Base-by-base conservation (phyloP, 1,140 invertebrate species). In the Eumeta japonica region DNA sequence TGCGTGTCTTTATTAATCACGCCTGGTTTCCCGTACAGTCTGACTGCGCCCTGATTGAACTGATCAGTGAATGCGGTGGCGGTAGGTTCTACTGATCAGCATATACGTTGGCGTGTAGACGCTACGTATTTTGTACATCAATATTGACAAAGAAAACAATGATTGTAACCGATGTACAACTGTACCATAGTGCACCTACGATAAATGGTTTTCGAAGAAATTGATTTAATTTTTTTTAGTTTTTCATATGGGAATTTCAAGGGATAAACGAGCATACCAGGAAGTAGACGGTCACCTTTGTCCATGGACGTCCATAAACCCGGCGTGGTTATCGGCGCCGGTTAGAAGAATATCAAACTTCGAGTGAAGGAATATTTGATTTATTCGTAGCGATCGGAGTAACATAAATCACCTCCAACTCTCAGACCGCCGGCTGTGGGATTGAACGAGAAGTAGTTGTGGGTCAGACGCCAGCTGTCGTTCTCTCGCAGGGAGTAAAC, bases 381-480 rank as follows among this genome's bases (percentile, higher is more conserved):
- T 7, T 7, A 7, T 24, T n/a, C 20, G 7, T 30, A 30, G 13
- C 7, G 13, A 11, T 10, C 12, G 13, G 4, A 30, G 5, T 3
- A 24, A 16, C 19, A 3, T 28, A 43, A 37, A 32, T 66, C 48
- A 56, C 80, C 84, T 19, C 78, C 81, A 19, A 89, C 79, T 35
- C 79, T 79, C 46, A 87, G 80, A 51, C 86, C 85, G 0, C 86
- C 85, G 32, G 79, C 65, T 1, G 81, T 48, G 1, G 87, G 85
- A 59, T 88, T 86, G 30, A 88, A 81, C 51, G 79, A 74, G 54
- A 89, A 89, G 55, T 81, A 89, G 46, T 87, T 86, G 45, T 90
- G 86, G 15, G 67, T 61, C 2, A 88, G 76, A 37, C 84, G 67
- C 85, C 86, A 89, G 3, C 84, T 84, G 15, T 79, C 76, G 44